A percentile compares a stretch with the other conserved stretches of the same genome.
These are phyloP conservation scores for Drosophila fungiperda DNA, from an alignment of 2,888 invertebrate species.

Conservation along the genomic window DNA sequence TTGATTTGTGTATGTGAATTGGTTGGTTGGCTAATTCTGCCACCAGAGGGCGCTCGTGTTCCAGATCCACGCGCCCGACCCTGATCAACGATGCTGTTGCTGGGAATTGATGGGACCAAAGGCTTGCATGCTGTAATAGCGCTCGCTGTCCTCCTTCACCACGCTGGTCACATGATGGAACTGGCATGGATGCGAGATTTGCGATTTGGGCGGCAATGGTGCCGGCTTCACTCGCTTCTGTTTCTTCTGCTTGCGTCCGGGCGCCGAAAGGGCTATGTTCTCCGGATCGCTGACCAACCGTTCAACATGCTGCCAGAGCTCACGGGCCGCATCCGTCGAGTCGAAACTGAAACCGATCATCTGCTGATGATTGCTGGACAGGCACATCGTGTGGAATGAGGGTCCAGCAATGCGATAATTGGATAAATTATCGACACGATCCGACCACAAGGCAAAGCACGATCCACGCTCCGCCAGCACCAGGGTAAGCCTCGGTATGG, in stretches of 20 bases:
- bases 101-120: constrained; percentile 85
- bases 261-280: constrained; percentile 90
- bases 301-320: constrained; percentile 89
- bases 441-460: constrained; percentile 92
- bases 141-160: constrained; percentile 88
- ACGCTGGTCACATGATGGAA: constrained; percentile 93
- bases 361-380: constrained; percentile 91
- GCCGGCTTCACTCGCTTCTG: constrained; percentile 86
- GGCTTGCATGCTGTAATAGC: constrained; percentile 89
- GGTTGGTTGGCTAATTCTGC: constrained; percentile 60
- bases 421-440: constrained; percentile 92
- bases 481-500: constrained; percentile 89
- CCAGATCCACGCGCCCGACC: constrained; percentile 77
- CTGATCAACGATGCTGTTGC: constrained; percentile 83
- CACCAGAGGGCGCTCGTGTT: constrained; percentile 78
- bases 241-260: constrained; percentile 87
- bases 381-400: constrained; percentile 93
- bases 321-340: constrained; percentile 89
- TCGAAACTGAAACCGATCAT: constrained; percentile 93
- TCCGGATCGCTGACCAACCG: constrained; percentile 91
- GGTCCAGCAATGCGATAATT: constrained; percentile 90
- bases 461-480: constrained; percentile 92
- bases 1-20: constrained; percentile 12
- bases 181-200: constrained; percentile 93
- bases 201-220: constrained; percentile 90